A percentile compares a stretch with the other conserved stretches of the same genome.
Conservation (phyloP, 1,140 invertebrate genomes). For the Drosophila parabipectinata region DNA sequence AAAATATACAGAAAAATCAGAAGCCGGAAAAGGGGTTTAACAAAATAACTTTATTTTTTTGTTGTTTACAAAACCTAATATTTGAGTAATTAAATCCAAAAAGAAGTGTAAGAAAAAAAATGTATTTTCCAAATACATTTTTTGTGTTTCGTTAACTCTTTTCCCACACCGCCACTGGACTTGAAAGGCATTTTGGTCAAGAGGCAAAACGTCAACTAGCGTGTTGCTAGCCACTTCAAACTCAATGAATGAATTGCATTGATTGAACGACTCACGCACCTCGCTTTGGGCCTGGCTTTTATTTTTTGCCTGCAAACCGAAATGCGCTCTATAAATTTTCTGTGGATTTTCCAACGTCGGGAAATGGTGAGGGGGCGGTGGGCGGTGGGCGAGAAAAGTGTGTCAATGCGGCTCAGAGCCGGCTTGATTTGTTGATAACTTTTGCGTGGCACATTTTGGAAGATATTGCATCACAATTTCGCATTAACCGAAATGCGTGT, state of each 20-base stretch:
- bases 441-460: slow-evolving; percentile 60
- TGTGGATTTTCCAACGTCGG: slow-evolving; percentile 38
- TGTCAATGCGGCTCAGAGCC: slow-evolving; percentile 51
- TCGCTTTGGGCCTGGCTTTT: slow-evolving; percentile 37
- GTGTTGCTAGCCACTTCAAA: slow-evolving; percentile 60
- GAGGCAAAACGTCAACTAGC: slow-evolving; percentile 39
- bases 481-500: slow-evolving; percentile 14
- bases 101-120: background rate
- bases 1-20: slow-evolving; percentile 10
- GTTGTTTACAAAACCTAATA: too few species aligned
- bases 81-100: background rate
- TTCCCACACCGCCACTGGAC: slow-evolving; percentile 6
- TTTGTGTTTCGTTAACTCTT: background rate
- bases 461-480: slow-evolving; percentile 41
- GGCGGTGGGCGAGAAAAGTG: slow-evolving; percentile 40
- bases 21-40: slow-evolving; percentile 13
- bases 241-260: slow-evolving; percentile 81
- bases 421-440: slow-evolving; percentile 72
- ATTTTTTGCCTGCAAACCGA: slow-evolving; percentile 8
- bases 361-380: slow-evolving; percentile 15
- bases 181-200: slow-evolving; percentile 52
- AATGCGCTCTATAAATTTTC: slow-evolving; percentile 66
- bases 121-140: too few species aligned
- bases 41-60: background rate
- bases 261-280: slow-evolving; percentile 74